These are phyloP conservation scores for Ormia ochracea DNA, from an alignment of 2,888 invertebrate species.

Conservation along the genomic window DNA sequence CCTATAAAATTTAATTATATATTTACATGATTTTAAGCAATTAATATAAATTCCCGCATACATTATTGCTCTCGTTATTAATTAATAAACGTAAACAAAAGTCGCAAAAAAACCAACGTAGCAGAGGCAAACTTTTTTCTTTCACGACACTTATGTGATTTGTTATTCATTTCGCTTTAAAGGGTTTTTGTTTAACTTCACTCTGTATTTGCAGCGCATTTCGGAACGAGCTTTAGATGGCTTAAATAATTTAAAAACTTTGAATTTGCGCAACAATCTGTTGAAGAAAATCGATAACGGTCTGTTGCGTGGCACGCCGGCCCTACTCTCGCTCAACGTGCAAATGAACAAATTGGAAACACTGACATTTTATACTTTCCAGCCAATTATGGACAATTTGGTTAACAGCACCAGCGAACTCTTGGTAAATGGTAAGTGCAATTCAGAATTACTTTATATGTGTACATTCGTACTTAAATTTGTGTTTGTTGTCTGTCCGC, in stretches of 20 bases:
- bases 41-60: conserved; percentile 62
- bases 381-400: conserved; percentile 86
- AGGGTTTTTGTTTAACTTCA: neutral
- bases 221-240: conserved; percentile 88
- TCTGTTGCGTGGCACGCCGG: conserved; percentile 84
- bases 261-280: conserved; percentile 87
- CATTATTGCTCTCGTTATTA: conserved; percentile 60
- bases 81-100: conserved; percentile 8
- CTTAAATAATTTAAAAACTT: conserved; percentile 83
- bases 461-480: neutral
- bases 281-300: conserved; percentile 84
- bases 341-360: conserved; percentile 87
- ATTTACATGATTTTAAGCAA: conserved; percentile 53
- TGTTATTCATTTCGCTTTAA: too few species aligned
- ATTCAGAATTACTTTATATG: neutral
- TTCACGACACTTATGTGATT: neutral
- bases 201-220: conserved; percentile 79
- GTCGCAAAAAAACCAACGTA: neutral
- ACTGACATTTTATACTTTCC: conserved; percentile 84
- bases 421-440: conserved; percentile 84
- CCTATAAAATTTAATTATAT: conserved; percentile 55
- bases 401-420: conserved; percentile 86
- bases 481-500: neutral
- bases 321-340: conserved; percentile 85
- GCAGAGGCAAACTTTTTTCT: neutral